Evolutionary conservation across 2,113 vertebrate genomes (phyloP).

Genomic region (Herpetotheres cachinnans): DNA sequence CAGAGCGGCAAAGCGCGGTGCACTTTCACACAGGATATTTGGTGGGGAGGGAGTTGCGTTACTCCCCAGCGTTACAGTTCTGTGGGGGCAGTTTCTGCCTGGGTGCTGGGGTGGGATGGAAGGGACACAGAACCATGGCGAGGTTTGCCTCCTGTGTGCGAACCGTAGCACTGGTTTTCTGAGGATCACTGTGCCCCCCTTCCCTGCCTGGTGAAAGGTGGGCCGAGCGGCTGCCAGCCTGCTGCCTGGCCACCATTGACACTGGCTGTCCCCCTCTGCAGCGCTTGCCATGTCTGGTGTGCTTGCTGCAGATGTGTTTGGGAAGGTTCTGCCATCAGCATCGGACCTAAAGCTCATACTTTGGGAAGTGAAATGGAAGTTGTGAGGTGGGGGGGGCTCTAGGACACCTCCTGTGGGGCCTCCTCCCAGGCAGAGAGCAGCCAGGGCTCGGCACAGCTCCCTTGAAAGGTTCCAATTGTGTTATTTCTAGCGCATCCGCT

Average conservation of each 20-base stretch:
- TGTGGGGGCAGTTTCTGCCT: accelerated
- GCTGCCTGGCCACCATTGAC: not conserved
- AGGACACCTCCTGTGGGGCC: not conserved
- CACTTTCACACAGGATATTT: not conserved
- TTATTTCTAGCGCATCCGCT: not conserved
- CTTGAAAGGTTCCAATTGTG: not conserved
- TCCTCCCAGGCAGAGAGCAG: too few relatives aligned
- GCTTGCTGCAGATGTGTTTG: not conserved
- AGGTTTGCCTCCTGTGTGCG: accelerated
- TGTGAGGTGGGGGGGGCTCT: not conserved
- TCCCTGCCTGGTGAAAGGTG: not conserved
- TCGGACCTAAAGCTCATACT: accelerated
- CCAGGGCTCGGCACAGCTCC: accelerated
- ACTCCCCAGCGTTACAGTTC: accelerated
- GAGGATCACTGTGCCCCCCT: too few relatives aligned
- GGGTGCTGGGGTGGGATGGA: not conserved
- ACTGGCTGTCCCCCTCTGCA: not conserved
- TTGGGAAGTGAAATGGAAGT: not conserved
- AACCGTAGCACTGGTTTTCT: not conserved
- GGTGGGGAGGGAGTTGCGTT: accelerated
- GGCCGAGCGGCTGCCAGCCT: not conserved
- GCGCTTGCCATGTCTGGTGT: accelerated
- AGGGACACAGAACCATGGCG: accelerated
- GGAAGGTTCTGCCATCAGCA: too few relatives aligned
- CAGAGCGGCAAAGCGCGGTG: accelerated